Conservation (phyloP, 2,888 invertebrate genomes). For the Epistrophella euchroma region DNA sequence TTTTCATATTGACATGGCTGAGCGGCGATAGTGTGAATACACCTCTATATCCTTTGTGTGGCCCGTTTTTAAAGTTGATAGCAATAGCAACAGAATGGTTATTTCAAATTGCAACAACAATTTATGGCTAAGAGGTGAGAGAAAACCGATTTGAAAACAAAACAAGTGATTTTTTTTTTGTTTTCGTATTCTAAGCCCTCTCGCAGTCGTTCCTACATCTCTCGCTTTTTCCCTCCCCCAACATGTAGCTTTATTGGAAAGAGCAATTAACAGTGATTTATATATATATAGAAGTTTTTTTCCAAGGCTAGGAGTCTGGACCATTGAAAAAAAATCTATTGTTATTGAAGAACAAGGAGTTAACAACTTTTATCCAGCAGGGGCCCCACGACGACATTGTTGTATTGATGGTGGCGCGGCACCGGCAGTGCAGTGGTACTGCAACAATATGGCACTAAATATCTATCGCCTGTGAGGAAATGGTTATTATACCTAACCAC, state of each 20-base stretch:
- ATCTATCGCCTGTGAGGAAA: slow-evolving; percentile 20
- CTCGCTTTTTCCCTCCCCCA: background rate
- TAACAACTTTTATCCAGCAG: slow-evolving; percentile 23
- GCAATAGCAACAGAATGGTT: slow-evolving; percentile 1
- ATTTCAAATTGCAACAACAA: slow-evolving; percentile 11
- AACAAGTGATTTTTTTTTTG: background rate
- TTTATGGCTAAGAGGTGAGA: slow-evolving; percentile 2
- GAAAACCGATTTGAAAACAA: slow-evolving; percentile 45
- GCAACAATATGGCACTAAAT: slow-evolving; percentile 1
- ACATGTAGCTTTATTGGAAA: slow-evolving; percentile 26
- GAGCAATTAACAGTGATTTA: slow-evolving; percentile 43
- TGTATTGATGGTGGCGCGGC: background rate
- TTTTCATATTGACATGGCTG: slow-evolving; percentile 55
- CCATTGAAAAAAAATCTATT: slow-evolving; percentile 41
- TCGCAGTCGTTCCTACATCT: background rate
- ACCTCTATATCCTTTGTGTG: slow-evolving; percentile 71
- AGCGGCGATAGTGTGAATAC: slow-evolving; percentile 48
- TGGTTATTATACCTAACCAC: slow-evolving; percentile 4
- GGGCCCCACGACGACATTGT: background rate
- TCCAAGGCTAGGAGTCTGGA: slow-evolving; percentile 12
- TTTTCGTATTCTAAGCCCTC: slow-evolving; percentile 15
- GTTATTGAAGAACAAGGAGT: slow-evolving; percentile 46
- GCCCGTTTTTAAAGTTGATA: slow-evolving; percentile 22
- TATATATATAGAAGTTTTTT: slow-evolving; percentile 38
- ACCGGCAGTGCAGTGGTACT: background rate